Base-by-base conservation (phyloP, 2,113 vertebrate genomes). In the Dipodomys ordii region DNA sequence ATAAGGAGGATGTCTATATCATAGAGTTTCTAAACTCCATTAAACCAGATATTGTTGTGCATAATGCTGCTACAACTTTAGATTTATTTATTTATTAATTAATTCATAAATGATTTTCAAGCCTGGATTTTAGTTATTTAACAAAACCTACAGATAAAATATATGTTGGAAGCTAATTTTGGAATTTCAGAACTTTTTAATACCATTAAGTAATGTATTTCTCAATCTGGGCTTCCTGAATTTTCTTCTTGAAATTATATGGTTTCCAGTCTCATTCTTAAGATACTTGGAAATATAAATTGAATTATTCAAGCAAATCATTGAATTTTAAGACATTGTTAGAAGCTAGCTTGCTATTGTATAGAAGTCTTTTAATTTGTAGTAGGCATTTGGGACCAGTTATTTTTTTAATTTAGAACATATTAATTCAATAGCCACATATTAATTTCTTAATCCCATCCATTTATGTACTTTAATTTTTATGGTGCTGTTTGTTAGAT, bases 391-490 rank as follows among this genome's bases (percentile, higher is more conserved):
- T 92, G 88, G 74, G 49, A 6, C 27, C n/a, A 94, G 8, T 49
- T 49, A 71, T 91, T 62, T 92, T 93, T 74, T 87, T 91, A 93
- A 82, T 35, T 30, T 32, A 76, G 20, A 27, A 88, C 57, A 77
- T 88, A 96, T 88, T 95, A 74, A 13, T 16, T 90, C 83, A 92
- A 9, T 86, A 82, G 57, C 49, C 67, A 92, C 27, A 0, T 94
- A 82, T 13, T 64, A n/a, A 96, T 62, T 23, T 93, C 49, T 94
- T 97, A 97, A 97, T 97, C 11, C 12, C 53, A 76, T 81, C 6
- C 25, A 81, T 94, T 92, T 4, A 85, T 78, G 64, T 77, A 85
- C 3, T 79, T 83, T 94, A 93, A 94, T 88, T 96, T 95, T 88
- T 91, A 23, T 89, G 77, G 95, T 97, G 92, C 84, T 91, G 53